Conservation (phyloP, 2,797 vertebrate species). For the Karalla daura region DNA sequence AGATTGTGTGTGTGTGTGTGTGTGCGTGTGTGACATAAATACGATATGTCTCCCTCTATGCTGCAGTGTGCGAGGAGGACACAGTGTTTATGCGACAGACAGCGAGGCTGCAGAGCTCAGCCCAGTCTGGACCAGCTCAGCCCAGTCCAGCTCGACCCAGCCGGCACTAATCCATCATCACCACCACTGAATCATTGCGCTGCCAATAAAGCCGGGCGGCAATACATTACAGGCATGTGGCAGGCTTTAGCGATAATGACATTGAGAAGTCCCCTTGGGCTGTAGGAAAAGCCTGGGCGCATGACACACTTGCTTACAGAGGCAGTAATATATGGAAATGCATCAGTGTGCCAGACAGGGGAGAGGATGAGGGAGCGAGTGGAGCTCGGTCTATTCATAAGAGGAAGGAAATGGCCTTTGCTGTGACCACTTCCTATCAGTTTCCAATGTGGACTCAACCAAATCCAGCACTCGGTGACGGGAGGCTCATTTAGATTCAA, state of each 20-base stretch:
- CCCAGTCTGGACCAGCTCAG: constrained; percentile 66
- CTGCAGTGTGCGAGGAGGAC: constrained; percentile 65
- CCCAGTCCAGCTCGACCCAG: constrained; percentile 66
- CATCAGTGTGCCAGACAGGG: constrained; percentile 54
- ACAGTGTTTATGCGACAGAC: constrained; percentile 74
- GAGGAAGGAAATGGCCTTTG: constrained; percentile 42
- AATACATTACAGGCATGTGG: constrained; percentile 86
- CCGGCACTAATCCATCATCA: constrained; percentile 81
- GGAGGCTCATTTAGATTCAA: constrained; percentile 41
- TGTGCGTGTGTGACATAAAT: constrained; percentile 69
- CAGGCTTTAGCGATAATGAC: constrained; percentile 85
- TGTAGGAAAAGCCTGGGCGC: constrained; percentile 71
- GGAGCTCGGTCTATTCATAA: constrained; percentile 20
- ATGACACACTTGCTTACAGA: constrained; percentile 83
- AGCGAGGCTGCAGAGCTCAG: constrained; percentile 73
- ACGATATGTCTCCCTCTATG: constrained; percentile 56
- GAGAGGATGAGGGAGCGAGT: constrained; percentile 32
- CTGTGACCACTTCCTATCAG: constrained; percentile 34
- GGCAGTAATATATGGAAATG: constrained; percentile 84
- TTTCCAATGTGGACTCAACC: constrained; percentile 40
- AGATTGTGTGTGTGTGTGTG: constrained; percentile 57
- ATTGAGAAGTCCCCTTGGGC: constrained; percentile 85
- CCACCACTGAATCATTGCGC: constrained; percentile 82
- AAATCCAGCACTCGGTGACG: constrained; percentile 32
- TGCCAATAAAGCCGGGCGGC: constrained; percentile 83